Conservation (phyloP, 1,140 invertebrate species). For the Steinernema feltiae region DNA sequence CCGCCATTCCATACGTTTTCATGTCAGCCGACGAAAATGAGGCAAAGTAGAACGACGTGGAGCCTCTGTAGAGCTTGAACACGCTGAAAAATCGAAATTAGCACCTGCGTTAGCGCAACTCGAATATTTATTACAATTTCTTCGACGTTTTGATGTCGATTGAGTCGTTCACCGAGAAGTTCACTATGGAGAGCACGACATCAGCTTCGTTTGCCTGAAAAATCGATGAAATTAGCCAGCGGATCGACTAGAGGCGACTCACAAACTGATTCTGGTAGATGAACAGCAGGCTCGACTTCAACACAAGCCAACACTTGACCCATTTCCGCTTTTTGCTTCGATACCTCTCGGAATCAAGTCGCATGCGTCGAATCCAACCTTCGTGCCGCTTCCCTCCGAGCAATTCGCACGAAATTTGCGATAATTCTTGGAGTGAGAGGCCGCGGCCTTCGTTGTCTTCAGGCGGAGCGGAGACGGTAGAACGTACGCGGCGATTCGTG, state of each 20-base stretch:
- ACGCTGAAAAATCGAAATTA: slow-evolving; percentile 37
- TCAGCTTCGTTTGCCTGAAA: slow-evolving; percentile 32
- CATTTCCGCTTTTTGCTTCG: slow-evolving; percentile 20
- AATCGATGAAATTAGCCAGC: not conserved
- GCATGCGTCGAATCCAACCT: not conserved
- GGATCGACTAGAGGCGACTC: not conserved
- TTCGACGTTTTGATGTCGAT: slow-evolving; percentile 35
- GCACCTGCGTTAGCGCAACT: too few species aligned
- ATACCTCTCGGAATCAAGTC: not conserved
- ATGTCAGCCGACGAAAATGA: slow-evolving; percentile 17
- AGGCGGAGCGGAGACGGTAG: not conserved
- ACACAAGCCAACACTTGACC: slow-evolving; percentile 35
- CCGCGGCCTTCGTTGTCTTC: not conserved
- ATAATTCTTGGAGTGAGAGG: not conserved
- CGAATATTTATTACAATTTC: slow-evolving; percentile 26
- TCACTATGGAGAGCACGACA: slow-evolving; percentile 19
- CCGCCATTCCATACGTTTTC: slow-evolving; percentile 20
- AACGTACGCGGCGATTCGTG: not conserved
- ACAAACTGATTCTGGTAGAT: slow-evolving; percentile 26
- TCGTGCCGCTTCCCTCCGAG: not conserved
- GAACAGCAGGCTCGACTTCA: slow-evolving; percentile 20
- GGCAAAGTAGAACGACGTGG: slow-evolving; percentile 28
- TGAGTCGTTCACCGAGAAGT: slow-evolving; percentile 29
- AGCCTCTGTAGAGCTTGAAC: slow-evolving; percentile 20
- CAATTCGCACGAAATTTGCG: not conserved